Base-by-base conservation (phyloP, 2,888 invertebrate species). In the Tipula helvola region DNA sequence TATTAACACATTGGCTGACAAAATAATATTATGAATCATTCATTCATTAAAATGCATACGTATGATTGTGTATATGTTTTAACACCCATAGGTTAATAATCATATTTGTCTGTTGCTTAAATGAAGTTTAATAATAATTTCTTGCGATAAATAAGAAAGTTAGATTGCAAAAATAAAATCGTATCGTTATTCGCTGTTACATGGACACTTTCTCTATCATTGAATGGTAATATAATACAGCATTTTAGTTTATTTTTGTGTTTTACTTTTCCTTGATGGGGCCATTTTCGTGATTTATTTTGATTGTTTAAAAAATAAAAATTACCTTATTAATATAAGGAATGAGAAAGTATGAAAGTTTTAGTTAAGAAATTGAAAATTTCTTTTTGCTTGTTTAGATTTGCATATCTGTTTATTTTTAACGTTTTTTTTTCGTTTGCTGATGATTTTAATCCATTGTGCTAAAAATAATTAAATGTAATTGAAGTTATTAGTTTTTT, bases 161-260 rank as follows among this genome's bases (percentile, higher is more conserved):
- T 71, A 71, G 71, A 71, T 71, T 71, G 71, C 71, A 71, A 71
- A 71, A 71, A 28, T 28, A 28, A 71, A 71, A 28, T 71, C 71
- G 28, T 71, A 71, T 71, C 71, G 71, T 28, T 71, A 71, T 71
- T 71, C 71, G 71, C 71, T 71, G 28, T 71, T 71, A 28, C 28
- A 71, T 28, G 71, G 71, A 71, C 71, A 71, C 71, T 71, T 71
- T 71, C 71, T 71, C 71, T 71, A 71, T 71, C 71, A 71, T 71
- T 71, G 71, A 71, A 71, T 71, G 71, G 71, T 71, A 71, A 71
- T 71, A 71, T 71, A 71, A 71, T 71, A 71, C 71, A 71, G 71
- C 71, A 28, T 71, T 71, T 71, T 71, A 71, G 71, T 71, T 71
- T 71, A 28, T 28, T 71, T 71, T 71, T 71, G 71, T 71, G 71